A percentile compares a stretch with the other conserved stretches of the same genome.
Conservation (phyloP, 1,140 invertebrate genomes). For the Apis laboriosa region DNA sequence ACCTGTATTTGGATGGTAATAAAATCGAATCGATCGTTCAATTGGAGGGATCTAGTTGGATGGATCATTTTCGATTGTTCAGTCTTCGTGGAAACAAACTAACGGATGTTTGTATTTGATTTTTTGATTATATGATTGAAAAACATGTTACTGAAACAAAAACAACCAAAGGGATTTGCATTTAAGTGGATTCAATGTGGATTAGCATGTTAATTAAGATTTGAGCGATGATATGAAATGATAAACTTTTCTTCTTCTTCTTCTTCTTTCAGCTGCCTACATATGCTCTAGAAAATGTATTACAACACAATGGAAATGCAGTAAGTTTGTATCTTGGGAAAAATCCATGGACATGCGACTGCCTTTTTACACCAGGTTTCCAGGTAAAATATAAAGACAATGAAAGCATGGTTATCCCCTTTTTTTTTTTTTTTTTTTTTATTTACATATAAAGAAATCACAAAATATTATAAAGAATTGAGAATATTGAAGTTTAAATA, state of each 20-base stretch:
- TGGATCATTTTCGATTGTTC: constrained; percentile 87
- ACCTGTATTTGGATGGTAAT: constrained; percentile 90
- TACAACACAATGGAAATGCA: constrained; percentile 87
- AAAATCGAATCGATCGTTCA: constrained; percentile 85
- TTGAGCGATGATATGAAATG: background rate
- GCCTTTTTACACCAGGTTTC: constrained; percentile 88
- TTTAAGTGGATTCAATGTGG: background rate
- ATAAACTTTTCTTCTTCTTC: background rate
- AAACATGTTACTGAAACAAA: constrained; percentile 14
- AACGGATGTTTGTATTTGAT: constrained; percentile 82
- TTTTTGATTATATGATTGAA: no score
- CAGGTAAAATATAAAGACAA: constrained; percentile 77
- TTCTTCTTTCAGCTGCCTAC: constrained; percentile 85
- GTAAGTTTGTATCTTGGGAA: constrained; percentile 85
- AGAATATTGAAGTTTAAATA: background rate
- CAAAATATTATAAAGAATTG: background rate
- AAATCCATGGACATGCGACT: constrained; percentile 92
- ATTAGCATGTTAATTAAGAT: background rate
- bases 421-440: no score
- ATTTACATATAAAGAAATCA: constrained; percentile 53
- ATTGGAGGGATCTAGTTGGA: constrained; percentile 89
- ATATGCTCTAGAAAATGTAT: constrained; percentile 88
- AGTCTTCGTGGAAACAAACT: constrained; percentile 88
- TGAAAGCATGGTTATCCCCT: no score
- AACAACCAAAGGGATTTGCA: background rate